phyloP scores from a whole-genome alignment of 2,113 vertebrate species.

The Mungos mungo region DNA sequence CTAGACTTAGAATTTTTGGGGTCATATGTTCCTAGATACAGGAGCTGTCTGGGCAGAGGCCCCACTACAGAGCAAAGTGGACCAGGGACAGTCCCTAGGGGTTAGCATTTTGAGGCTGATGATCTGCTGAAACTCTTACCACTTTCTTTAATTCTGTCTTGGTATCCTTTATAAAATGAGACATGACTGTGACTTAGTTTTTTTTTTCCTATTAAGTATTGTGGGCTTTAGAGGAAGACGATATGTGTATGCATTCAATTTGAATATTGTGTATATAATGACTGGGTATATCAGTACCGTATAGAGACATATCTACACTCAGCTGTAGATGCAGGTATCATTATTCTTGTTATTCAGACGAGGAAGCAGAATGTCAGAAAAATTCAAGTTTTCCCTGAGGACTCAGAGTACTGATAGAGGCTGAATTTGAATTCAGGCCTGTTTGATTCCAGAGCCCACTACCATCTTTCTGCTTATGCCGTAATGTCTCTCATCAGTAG shows the following conservation, averaged over 20 bases:
- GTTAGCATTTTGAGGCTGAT: background rate
- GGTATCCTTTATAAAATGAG: conserved; percentile 20
- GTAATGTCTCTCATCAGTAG: background rate
- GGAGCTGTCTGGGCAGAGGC: background rate
- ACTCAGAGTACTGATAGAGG: background rate
- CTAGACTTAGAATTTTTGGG: background rate
- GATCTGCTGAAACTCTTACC: background rate
- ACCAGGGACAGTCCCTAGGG: background rate
- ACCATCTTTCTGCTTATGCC: background rate
- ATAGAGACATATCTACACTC: background rate
- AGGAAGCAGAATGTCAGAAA: background rate
- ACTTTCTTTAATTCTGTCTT: background rate
- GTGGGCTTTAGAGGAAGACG: background rate
- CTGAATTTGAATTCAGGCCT: background rate
- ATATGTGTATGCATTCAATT: background rate
- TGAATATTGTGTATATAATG: background rate
- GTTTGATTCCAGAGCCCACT: background rate
- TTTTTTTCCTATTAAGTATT: background rate
- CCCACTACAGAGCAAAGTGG: background rate
- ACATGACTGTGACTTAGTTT: background rate
- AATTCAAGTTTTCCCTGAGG: background rate
- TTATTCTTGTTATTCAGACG: background rate
- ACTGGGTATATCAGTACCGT: background rate
- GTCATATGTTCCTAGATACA: background rate
- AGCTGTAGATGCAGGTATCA: background rate